A percentile compares a stretch with the other conserved stretches of the same genome.
Evolutionary conservation across 2,888 invertebrate species (phyloP).

Genomic region (Pseudococcus jackbeardsleyi): DNA sequence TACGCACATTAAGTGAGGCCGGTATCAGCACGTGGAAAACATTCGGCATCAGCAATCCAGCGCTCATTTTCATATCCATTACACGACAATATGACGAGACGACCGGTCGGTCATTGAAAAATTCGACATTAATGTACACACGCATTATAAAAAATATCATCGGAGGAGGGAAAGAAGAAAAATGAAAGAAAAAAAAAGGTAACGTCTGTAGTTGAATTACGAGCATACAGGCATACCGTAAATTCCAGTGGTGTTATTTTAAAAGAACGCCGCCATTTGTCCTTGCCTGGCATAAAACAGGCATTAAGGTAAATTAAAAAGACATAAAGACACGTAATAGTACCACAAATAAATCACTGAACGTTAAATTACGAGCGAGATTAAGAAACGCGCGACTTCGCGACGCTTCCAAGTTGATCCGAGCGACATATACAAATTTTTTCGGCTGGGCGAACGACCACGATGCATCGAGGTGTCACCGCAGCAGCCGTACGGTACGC

Average conservation of each 20-base stretch:
- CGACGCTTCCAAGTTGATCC: constrained; percentile 12
- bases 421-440: neutral
- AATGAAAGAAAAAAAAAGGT: neutral
- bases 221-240: constrained; percentile 46
- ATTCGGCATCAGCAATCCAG: neutral
- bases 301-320: constrained; percentile 59
- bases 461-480: too few species aligned
- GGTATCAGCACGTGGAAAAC: constrained; percentile 34
- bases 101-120: neutral
- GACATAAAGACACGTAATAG: constrained; percentile 51
- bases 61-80: constrained; percentile 37
- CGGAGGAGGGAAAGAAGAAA: too few species aligned
- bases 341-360: constrained; percentile 55
- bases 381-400: constrained; percentile 50
- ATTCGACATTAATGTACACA: constrained; percentile 1
- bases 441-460: neutral
- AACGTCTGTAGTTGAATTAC: constrained; percentile 28
- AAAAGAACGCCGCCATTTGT: constrained; percentile 54
- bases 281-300: constrained; percentile 57
- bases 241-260: constrained; percentile 51
- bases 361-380: constrained; percentile 57
- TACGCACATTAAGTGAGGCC: neutral
- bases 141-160: neutral
- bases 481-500: neutral
- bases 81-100: neutral